phyloP scores from a whole-genome alignment of 2,888 invertebrate species.

The Acronicta aceris region DNA sequence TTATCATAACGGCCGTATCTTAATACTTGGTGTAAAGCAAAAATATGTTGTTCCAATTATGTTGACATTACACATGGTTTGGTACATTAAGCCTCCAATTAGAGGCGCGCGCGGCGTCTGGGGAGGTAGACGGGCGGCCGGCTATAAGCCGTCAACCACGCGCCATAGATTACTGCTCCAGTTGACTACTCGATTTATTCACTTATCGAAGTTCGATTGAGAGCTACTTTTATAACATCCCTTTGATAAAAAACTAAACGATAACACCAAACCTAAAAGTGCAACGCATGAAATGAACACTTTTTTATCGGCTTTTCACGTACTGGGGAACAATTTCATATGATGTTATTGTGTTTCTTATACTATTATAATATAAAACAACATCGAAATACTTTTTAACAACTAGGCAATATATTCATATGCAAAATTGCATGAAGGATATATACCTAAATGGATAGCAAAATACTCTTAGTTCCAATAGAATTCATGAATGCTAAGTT shows the following conservation, averaged over 20 bases:
- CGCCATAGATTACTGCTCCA: constrained; percentile 60
- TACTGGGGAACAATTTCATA: too few species aligned
- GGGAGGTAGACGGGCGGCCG: constrained; percentile 1
- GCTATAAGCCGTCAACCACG: constrained; percentile 52
- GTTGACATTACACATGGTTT: constrained; percentile 65
- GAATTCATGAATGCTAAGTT: too few species aligned
- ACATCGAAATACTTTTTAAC: too few species aligned
- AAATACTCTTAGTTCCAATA: too few species aligned
- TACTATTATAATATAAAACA: too few species aligned
- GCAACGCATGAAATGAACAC: neutral
- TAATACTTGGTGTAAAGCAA: constrained; percentile 53
- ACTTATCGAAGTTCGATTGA: constrained; percentile 41
- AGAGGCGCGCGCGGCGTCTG: constrained; percentile 40
- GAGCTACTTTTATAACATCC: constrained; percentile 38
- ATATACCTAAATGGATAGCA: too few species aligned
- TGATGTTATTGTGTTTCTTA: too few species aligned
- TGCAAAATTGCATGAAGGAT: too few species aligned
- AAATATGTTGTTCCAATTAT: constrained; percentile 55
- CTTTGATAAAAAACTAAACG: constrained; percentile 15
- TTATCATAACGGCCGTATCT: constrained; percentile 30
- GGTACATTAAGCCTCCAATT: constrained; percentile 60
- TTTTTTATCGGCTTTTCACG: too few species aligned
- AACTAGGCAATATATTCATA: too few species aligned
- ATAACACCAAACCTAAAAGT: constrained; percentile 6
- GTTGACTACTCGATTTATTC: constrained; percentile 62